A percentile compares a stretch with the other conserved stretches of the same genome.
Evolutionary conservation across 2,113 vertebrate genomes (phyloP).

Genomic region (Albula glossodonta): DNA sequence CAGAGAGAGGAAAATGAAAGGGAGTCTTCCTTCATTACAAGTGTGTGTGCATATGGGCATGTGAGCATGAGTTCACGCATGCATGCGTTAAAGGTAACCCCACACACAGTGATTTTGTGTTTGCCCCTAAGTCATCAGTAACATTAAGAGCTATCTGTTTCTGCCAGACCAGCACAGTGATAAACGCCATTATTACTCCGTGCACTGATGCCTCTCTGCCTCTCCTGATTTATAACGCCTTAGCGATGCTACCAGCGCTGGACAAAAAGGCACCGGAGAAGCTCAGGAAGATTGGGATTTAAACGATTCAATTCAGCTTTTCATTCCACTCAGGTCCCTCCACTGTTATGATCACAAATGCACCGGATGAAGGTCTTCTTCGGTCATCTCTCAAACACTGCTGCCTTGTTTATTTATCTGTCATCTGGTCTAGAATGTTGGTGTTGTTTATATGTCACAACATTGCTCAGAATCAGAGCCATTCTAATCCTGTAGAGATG

Average conservation of each 20-base stretch:
- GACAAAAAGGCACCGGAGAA: background rate
- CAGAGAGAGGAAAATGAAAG: background rate
- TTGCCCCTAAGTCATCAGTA: background rate
- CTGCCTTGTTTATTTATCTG: background rate
- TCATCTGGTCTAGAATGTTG: background rate
- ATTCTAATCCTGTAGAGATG: background rate
- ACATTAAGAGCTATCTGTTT: constrained; percentile 28
- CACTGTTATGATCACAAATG: background rate
- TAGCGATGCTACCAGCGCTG: constrained; percentile 4
- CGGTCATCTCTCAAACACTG: background rate
- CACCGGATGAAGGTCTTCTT: background rate
- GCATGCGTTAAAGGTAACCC: background rate
- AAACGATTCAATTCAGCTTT: background rate
- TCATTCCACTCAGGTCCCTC: background rate
- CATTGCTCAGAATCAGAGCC: background rate
- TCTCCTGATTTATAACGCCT: constrained; percentile 25
- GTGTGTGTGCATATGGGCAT: background rate
- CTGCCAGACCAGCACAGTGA: constrained; percentile 26
- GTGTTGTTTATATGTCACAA: background rate
- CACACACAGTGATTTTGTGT: background rate
- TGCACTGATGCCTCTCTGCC: constrained; percentile 16
- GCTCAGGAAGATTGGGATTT: background rate
- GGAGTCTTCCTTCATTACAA: no score
- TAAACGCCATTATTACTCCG: constrained; percentile 35
- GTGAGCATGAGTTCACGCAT: background rate